Evolutionary conservation across 1,140 invertebrate species (phyloP).

Genomic region (Ceratitis capitata): DNA sequence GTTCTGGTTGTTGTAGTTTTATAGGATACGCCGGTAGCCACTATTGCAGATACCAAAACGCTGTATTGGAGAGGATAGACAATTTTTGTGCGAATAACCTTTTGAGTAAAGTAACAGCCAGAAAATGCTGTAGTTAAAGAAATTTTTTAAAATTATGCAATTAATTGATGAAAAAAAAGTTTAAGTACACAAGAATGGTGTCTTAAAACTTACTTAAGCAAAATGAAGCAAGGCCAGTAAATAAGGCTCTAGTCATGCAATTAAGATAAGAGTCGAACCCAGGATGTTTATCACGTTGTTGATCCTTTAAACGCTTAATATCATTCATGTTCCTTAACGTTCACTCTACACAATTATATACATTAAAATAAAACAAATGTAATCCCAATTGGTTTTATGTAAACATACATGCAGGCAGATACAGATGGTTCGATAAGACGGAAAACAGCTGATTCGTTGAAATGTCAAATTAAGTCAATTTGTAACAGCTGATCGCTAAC

Average conservation of each 20-base stretch:
- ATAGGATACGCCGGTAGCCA: conserved; percentile 61
- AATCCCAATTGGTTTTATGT: neutral
- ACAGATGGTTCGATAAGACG: neutral
- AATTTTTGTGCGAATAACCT: conserved; percentile 60
- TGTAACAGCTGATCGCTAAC: no score
- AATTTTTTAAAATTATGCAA: conserved; percentile 57
- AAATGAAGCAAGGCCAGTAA: conserved; percentile 67
- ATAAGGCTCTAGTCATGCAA: conserved; percentile 68
- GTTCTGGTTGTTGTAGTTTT: conserved; percentile 64
- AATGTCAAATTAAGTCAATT: neutral
- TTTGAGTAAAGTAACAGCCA: conserved; percentile 65
- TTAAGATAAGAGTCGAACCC: conserved; percentile 68
- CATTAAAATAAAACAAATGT: no score
- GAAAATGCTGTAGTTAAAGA: conserved; percentile 66
- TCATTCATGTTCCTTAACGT: conserved; percentile 55
- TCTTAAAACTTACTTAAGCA: conserved; percentile 65
- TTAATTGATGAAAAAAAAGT: conserved; percentile 32
- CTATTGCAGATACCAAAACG: conserved; percentile 63
- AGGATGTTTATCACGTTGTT: conserved; percentile 66
- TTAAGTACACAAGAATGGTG: no score
- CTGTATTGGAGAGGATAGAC: conserved; percentile 63
- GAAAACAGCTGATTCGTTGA: neutral
- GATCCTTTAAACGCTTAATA: conserved; percentile 63
- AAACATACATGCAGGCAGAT: neutral
- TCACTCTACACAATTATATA: neutral